Evolutionary conservation across 2,113 vertebrate species (phyloP).

Genomic region (Physeter macrocephalus): DNA sequence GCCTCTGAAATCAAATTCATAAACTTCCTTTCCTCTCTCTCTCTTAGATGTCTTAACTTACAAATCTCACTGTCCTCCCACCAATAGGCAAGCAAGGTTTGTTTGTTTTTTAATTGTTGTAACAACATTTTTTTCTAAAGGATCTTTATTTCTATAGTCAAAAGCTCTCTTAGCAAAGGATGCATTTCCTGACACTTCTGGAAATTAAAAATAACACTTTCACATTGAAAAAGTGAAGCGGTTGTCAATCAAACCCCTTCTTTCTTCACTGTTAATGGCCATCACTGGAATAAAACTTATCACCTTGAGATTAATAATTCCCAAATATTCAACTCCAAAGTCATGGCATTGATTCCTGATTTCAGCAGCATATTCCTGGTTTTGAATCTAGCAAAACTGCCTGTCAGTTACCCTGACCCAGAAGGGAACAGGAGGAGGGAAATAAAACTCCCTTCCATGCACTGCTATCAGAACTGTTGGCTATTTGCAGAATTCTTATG

Average conservation of each 20-base stretch:
- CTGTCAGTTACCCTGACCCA: background rate
- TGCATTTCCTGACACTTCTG: constrained; percentile 35
- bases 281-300: constrained; percentile 16
- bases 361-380: background rate
- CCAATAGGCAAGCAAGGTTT: background rate
- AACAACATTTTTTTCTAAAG: background rate
- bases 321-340: background rate
- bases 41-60: background rate
- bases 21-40: background rate
- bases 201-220: constrained; percentile 42
- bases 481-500: constrained; percentile 79
- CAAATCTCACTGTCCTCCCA: background rate
- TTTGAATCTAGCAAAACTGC: constrained; percentile 24
- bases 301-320: constrained; percentile 40
- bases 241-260: constrained; percentile 24
- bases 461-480: constrained; percentile 60
- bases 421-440: background rate
- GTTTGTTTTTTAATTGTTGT: background rate
- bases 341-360: background rate
- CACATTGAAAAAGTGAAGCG: constrained; percentile 6
- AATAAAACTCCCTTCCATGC: constrained; percentile 22
- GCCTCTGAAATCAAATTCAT: background rate
- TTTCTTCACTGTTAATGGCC: background rate
- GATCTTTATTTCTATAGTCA: background rate
- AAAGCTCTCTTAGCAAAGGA: constrained; percentile 26